A percentile compares a stretch with the other conserved stretches of the same genome.
Conservation (phyloP, 1,140 invertebrate genomes). For the Drosophila albomicans region DNA sequence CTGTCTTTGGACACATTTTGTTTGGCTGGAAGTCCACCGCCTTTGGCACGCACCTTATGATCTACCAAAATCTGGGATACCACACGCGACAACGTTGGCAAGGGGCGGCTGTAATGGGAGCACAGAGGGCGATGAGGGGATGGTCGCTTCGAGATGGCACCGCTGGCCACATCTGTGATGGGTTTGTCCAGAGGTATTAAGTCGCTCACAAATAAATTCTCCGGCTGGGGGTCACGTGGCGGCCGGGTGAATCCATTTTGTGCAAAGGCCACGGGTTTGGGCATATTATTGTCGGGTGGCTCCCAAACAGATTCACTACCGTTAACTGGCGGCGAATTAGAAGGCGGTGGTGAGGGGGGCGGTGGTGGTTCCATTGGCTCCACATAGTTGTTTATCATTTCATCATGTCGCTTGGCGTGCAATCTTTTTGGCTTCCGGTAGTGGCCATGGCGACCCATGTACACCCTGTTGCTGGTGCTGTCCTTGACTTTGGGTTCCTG, state of each 20-base stretch:
- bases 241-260: slow-evolving; percentile 45
- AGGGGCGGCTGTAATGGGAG: slow-evolving; percentile 35
- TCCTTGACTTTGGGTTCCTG: neutral
- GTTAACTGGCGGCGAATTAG: neutral
- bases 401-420: neutral
- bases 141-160: slow-evolving; percentile 61
- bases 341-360: neutral
- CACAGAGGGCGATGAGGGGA: neutral
- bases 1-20: neutral
- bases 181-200: slow-evolving; percentile 52
- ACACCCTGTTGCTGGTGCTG: slow-evolving; percentile 16
- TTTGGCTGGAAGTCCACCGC: slow-evolving; percentile 25
- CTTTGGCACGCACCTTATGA: slow-evolving; percentile 35
- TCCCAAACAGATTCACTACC: slow-evolving; percentile 31
- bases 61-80: slow-evolving; percentile 13
- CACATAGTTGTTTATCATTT: neutral
- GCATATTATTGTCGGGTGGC: slow-evolving; percentile 29
- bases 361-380: slow-evolving; percentile 5
- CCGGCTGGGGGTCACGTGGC: slow-evolving; percentile 10
- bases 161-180: slow-evolving; percentile 52
- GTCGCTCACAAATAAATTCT: slow-evolving; percentile 45
- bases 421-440: slow-evolving; percentile 35
- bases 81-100: slow-evolving; percentile 52
- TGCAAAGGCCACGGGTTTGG: slow-evolving; percentile 31
- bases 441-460: slow-evolving; percentile 35